Base-by-base conservation (phyloP, 2,888 invertebrate species). In the Polyploca ridens region DNA sequence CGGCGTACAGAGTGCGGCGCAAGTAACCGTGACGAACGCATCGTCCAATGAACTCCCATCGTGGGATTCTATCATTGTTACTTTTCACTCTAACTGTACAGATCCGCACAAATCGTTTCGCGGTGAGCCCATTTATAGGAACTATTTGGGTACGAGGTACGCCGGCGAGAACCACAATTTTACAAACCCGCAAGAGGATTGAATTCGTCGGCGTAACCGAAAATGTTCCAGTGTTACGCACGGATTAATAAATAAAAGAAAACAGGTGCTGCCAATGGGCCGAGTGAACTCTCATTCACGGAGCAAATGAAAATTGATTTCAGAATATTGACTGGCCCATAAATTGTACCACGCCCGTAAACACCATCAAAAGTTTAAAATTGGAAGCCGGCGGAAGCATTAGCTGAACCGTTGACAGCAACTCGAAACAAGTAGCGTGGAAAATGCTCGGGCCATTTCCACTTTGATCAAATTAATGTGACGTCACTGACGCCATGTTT, bases 301-400 rank as follows among this genome's bases (percentile, higher is more conserved):
- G 68, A 71, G 69, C 64, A 67, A 67, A 61, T 54, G 38, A 60
- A 54, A 33, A 61, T 57, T 38, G 78, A 81, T 83, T 82, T 71
- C 66, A 71, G 79, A 78, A 79, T 82, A 86, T 84, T 78, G 83
- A 82, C 78, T 79, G 75, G 70, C 75, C 80, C 77, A 87, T 88
- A 90, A 90, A 90, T 85, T 76, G 75, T 70, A 71, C 75, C 69
- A 64, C 79, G 74, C 74, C 79, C 75, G 81, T 89, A 90, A 91
- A 91, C 88, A 88, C 84, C 87, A 90, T 91, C 89, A 88, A 86
- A 90, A 91, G 90, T 90, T 91, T 90, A 89, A 89, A 90, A 90
- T 90, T 88, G 87, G 90, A 88, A 85, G 71, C 82, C 86, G 83
- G 86, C 90, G 92, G 91, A 93, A 91, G 90, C 93, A 93, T 93